Evolutionary conservation across 2,888 invertebrate species (phyloP), one percentile per base, ranked within the genome.

Genomic region (Pollenia labialis): DNA sequence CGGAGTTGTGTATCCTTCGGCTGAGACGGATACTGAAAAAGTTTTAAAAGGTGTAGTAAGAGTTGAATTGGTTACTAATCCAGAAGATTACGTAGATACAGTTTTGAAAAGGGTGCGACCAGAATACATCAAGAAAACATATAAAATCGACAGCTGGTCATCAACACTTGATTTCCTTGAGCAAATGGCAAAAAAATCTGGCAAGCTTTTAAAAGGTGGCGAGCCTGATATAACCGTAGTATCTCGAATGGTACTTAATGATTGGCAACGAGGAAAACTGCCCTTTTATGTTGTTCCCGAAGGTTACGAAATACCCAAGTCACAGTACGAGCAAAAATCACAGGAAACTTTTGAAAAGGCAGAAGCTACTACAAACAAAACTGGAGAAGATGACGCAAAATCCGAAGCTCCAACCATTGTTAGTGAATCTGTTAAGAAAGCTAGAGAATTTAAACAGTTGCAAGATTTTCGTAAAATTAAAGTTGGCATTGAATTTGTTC

Each of bases 11-110:
- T 99, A 99, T 94, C 99, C 99, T 10, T 97, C 97, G 11, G 98
- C 98, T 14, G 99, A 99, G 94, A 97, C 98, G 2, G 99, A 99
- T 89, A 96, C 97, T 0, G 97, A 97, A 90, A 97, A 97, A 92
- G 98, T 99, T 52, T 94, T 99, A 2, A 99, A 99, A 94, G 99
- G 99, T 79, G 99, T 99, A 42, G 99, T 99, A 0, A 95, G 99
- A 89, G 98, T 99, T 3, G 99, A 99, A 94, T 94, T 99, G 76
- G 96, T 99, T 0, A 97, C 97, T 90, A 96, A 96, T 92, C 99
- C 99, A 11, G 99, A 99, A 93, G 98, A 99, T 93, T 99, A 99
- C 92, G 97, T 99, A 74, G 95, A 95, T 74, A 95, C 96, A 16
- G 97, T 99, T 16, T 94, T 99, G 79, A 95, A 97, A 90, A 95